These are phyloP conservation scores for Syngnathus floridae DNA, from an alignment of 2,113 vertebrate genomes.

Conservation along the genomic window DNA sequence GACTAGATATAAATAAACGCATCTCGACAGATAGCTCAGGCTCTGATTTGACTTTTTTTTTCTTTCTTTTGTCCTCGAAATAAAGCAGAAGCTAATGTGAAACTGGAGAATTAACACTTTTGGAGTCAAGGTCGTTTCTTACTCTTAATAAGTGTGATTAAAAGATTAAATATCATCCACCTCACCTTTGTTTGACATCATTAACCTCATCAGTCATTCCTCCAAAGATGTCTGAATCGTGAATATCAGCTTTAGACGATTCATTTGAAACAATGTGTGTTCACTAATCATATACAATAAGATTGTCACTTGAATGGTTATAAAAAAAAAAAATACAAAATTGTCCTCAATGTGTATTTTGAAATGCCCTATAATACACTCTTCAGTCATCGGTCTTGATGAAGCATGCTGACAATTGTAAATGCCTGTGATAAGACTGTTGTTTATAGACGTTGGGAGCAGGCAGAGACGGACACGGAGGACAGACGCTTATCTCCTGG, in stretches of 20 bases:
- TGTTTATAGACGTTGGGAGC: constrained; percentile 68
- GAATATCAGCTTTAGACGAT: background rate
- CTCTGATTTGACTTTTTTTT: no score
- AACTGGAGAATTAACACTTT: background rate
- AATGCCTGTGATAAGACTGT: constrained; percentile 59
- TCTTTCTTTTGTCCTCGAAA: background rate
- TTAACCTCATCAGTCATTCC: constrained; percentile 16
- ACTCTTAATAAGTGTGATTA: constrained; percentile 52
- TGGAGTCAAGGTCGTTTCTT: constrained; percentile 56
- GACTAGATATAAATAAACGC: no score
- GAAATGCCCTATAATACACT: constrained; percentile 40
- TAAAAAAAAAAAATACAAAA: background rate
- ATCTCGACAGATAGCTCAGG: no score
- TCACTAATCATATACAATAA: background rate
- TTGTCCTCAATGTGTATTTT: background rate
- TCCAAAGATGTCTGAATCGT: background rate
- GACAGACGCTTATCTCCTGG: constrained; percentile 60
- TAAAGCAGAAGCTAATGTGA: background rate
- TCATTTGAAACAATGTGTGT: background rate
- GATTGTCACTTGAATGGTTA: background rate
- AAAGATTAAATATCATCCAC: constrained; percentile 57
- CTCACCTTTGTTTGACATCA: constrained; percentile 35
- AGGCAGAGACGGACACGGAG: constrained; percentile 71
- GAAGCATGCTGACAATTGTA: constrained; percentile 48
- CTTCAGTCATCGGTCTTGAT: constrained; percentile 16